Percentiles rank a stretch among this genome's conserved stretches.
Evolutionary conservation across 2,888 invertebrate species (phyloP).

Genomic region (Dermolepida albohirtum): DNA sequence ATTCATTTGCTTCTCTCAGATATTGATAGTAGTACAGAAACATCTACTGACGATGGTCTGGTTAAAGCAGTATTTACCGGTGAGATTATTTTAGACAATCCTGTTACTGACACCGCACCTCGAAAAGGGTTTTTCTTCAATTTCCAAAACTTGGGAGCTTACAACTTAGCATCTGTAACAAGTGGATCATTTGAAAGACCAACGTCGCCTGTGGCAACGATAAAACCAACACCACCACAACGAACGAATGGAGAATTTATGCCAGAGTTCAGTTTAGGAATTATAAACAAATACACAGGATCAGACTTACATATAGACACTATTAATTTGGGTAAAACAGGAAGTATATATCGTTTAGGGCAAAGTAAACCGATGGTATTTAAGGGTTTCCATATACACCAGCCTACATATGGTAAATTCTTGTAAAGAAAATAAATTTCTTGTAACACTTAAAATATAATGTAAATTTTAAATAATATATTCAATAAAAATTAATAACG

Average conservation of each 20-base stretch:
- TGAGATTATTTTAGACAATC: slow-evolving; percentile 6
- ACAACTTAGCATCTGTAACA: slow-evolving; percentile 1
- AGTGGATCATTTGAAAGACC: neutral
- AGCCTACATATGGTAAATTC: slow-evolving; percentile 22
- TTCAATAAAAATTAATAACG: too few relatives aligned
- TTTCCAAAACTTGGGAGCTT: slow-evolving; percentile 4
- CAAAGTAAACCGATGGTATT: neutral
- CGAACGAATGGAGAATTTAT: neutral
- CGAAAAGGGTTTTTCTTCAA: slow-evolving; percentile 19
- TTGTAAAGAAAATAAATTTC: slow-evolving; percentile 15
- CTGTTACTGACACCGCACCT: neutral
- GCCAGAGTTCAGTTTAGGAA: slow-evolving; percentile 15
- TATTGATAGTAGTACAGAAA: too few relatives aligned
- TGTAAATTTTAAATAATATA: slow-evolving; percentile 15
- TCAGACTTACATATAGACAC: slow-evolving; percentile 19
- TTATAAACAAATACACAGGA: slow-evolving; percentile 19
- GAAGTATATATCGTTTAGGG: slow-evolving; percentile 21
- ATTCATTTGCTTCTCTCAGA: too few relatives aligned
- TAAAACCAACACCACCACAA: neutral
- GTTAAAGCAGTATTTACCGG: slow-evolving; percentile 21
- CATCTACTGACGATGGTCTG: neutral
- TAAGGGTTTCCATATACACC: slow-evolving; percentile 30
- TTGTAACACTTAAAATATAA: neutral
- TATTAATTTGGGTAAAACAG: slow-evolving; percentile 32
- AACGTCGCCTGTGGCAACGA: neutral